phyloP scores from a whole-genome alignment of 2,888 invertebrate species.

The Troilus luridus region DNA sequence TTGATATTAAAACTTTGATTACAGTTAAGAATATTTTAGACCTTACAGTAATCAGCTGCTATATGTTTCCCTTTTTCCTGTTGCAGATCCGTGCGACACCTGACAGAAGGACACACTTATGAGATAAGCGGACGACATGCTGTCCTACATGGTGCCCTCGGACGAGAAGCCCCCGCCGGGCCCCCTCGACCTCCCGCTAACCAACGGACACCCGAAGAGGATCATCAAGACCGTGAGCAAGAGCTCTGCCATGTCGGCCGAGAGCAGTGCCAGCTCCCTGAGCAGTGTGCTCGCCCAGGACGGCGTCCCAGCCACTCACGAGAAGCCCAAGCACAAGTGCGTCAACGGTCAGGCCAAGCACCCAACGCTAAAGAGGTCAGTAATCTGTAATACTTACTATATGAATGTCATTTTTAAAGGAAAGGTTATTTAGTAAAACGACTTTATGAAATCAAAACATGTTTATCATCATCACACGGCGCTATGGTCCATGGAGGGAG shows the following conservation, averaged over 20 bases:
- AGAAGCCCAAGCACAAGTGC: slow-evolving; percentile 78
- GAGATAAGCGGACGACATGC: slow-evolving; percentile 71
- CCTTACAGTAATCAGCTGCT: not conserved
- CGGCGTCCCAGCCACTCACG: slow-evolving; percentile 74
- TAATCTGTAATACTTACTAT: not conserved
- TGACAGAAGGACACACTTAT: not conserved
- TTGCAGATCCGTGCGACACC: not conserved
- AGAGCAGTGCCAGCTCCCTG: slow-evolving; percentile 81
- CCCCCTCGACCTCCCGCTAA: slow-evolving; percentile 71
- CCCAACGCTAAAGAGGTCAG: slow-evolving; percentile 80
- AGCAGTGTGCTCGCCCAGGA: slow-evolving; percentile 69
- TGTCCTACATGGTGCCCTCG: slow-evolving; percentile 83
- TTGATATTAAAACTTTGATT: no score
- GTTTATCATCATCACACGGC: no score
- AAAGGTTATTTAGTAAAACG: no score
- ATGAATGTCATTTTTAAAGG: no score
- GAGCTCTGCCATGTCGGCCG: slow-evolving; percentile 72
- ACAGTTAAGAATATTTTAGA: no score
- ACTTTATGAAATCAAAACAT: no score
- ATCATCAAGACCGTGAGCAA: slow-evolving; percentile 65
- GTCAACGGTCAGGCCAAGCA: slow-evolving; percentile 82
- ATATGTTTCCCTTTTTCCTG: not conserved
- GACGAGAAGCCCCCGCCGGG: slow-evolving; percentile 82
- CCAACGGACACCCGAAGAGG: slow-evolving; percentile 68
- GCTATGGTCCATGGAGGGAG: no score